A percentile compares a stretch with the other conserved stretches of the same genome.
These are phyloP conservation scores for Protobothrops flavoviridis DNA, from an alignment of 2,113 vertebrate genomes.

Conservation along the genomic window DNA sequence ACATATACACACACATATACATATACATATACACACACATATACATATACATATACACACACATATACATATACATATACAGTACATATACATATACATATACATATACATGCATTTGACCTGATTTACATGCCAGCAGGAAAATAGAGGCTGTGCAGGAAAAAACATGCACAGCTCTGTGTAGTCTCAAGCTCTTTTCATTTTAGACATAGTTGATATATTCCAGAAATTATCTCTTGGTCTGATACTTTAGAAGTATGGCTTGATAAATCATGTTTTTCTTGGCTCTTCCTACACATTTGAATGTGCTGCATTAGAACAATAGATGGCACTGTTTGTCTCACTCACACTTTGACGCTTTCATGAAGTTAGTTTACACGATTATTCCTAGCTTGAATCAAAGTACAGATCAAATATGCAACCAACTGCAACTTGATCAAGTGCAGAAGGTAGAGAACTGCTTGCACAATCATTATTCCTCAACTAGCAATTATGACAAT, in stretches of 20 bases:
- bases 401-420: neutral
- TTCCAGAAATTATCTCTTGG: neutral
- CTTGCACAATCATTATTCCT: neutral
- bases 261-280: neutral
- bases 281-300: neutral
- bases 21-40: too few species aligned
- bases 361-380: neutral
- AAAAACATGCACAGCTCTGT: neutral
- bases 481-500: neutral
- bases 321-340: constrained; percentile 63
- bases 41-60: too few species aligned
- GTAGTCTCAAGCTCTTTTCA: neutral
- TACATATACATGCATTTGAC: too few species aligned
- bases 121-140: neutral
- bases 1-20: too few species aligned
- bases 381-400: neutral
- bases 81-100: too few species aligned
- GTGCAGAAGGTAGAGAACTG: neutral
- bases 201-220: neutral
- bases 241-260: neutral
- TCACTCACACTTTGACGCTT: neutral
- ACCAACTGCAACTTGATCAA: neutral
- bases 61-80: too few species aligned
- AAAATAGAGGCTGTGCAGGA: neutral
- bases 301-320: constrained; percentile 16